These are phyloP conservation scores for Hippocampus zosterae DNA, from an alignment of 2,113 vertebrate species.

Conservation along the genomic window DNA sequence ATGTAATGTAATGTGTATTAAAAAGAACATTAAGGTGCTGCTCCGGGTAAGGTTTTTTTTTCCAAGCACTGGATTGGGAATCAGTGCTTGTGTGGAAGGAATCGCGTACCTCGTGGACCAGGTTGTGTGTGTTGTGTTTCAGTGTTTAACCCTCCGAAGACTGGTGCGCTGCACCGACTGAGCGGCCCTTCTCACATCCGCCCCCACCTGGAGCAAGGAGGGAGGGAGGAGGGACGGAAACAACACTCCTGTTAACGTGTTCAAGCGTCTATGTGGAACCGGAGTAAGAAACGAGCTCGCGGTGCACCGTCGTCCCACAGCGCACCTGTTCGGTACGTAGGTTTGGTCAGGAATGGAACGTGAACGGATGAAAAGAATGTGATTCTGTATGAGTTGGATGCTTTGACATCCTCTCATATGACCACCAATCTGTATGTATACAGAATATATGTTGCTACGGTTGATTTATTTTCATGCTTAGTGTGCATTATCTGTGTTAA, in stretches of 20 bases:
- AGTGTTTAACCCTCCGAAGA: constrained; percentile 92
- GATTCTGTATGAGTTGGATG: no score
- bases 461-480: no score
- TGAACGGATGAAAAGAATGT: no score
- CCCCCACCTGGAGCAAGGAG: constrained; percentile 75
- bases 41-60: constrained; percentile 1
- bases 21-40: constrained; percentile 4
- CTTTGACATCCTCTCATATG: no score
- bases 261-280: constrained; percentile 25
- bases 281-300: constrained; percentile 39
- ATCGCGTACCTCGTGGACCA: constrained; percentile 68
- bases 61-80: constrained; percentile 57
- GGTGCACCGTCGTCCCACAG: neutral
- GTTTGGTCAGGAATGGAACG: no score
- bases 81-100: constrained; percentile 43
- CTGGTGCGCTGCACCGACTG: constrained; percentile 91
- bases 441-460: no score
- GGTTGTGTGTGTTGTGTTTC: constrained; percentile 71
- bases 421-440: no score
- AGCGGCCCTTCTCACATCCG: constrained; percentile 86
- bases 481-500: no score
- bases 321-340: no score
- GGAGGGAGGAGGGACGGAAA: constrained; percentile 55
- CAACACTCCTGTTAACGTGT: constrained; percentile 50
- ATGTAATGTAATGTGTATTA: constrained; percentile 18